phyloP scores from a whole-genome alignment of 2,113 vertebrate species.

The Herpetotheres cachinnans region DNA sequence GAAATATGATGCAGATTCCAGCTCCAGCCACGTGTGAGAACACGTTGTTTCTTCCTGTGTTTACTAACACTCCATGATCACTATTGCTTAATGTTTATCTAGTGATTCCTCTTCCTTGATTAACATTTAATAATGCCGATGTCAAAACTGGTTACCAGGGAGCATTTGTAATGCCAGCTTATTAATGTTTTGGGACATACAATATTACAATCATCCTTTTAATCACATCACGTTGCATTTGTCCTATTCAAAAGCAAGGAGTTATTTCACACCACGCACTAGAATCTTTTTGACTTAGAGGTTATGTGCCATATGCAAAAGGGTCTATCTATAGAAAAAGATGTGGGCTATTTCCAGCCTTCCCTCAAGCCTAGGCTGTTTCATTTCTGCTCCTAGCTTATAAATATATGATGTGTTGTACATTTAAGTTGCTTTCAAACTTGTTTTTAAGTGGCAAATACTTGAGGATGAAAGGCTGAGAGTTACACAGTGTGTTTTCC shows the following conservation, averaged over 20 bases:
- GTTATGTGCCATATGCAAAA: neutral
- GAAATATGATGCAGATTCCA: neutral
- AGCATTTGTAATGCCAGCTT: conserved; percentile 38
- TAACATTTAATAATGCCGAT: conserved; percentile 58
- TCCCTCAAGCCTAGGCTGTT: neutral
- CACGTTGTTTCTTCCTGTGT: neutral
- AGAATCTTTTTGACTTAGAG: neutral
- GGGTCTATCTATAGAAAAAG: neutral
- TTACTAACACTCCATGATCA: conserved; percentile 36
- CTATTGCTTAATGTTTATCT: conserved; percentile 30
- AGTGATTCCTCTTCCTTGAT: conserved; percentile 55
- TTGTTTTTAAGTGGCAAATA: conserved; percentile 40
- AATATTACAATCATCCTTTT: conserved; percentile 46
- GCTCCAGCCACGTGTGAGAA: neutral
- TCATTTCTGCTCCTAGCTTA: conserved; percentile 28
- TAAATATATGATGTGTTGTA: neutral
- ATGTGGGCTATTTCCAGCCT: neutral
- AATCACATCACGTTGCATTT: conserved; percentile 41
- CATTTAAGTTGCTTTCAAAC: conserved; percentile 2
- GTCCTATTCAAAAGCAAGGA: neutral
- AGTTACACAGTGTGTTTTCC: neutral
- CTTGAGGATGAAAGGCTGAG: conserved; percentile 30
- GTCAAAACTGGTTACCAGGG: conserved; percentile 43
- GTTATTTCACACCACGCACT: neutral
- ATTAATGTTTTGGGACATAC: conserved; percentile 41